Base-by-base conservation (phyloP, 2,888 invertebrate genomes). In the Thalpophila matura region DNA sequence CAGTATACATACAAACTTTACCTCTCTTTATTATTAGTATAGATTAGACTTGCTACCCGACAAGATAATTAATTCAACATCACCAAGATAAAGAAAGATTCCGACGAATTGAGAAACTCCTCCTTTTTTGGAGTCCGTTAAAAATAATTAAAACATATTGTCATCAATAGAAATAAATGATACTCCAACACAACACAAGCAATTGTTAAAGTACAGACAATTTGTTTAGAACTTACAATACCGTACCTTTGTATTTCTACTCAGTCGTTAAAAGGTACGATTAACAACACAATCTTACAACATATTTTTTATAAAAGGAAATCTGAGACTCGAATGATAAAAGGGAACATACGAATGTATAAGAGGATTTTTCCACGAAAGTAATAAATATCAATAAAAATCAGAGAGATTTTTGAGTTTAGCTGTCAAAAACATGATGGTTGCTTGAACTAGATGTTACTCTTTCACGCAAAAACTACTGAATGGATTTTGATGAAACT, bases 351-450 rank as follows among this genome's bases (percentile, higher is more conserved):
- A 31, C 3, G 29, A 22, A 5, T 4, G 4, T 42, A 10, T 37
- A 14, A 9, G 22, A 4, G 5, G 14, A 42, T 38, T 14, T 71
- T 40, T 33, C 27, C 9, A 12, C 29, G 9, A 49, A 61, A 55
- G 45, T 51, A 65, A 65, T 74, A 58, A 60, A 61, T 51, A n/a
- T 7, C 37, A 38, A 58, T 37, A 12, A 51, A 45, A 61, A 37
- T 2, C 6, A n/a, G 24, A 54, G 40, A 27, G 40, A 18, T 59
- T 43, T 42, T 47, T n/a, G n/a, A n/a, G 47, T 61, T 54, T 37
- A 56, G 9, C 38, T 49, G 38, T 57, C 59, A 59, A 77, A 43
- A 58, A 56, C 24, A 54, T 10, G 6, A 45, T 9, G 14, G 16
- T 46, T 54, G 45, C 12, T 24, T 46, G 33, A 51, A 40, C 9